These are phyloP conservation scores for Spisula solida DNA, from an alignment of 2,888 invertebrate genomes.

Conservation along the genomic window DNA sequence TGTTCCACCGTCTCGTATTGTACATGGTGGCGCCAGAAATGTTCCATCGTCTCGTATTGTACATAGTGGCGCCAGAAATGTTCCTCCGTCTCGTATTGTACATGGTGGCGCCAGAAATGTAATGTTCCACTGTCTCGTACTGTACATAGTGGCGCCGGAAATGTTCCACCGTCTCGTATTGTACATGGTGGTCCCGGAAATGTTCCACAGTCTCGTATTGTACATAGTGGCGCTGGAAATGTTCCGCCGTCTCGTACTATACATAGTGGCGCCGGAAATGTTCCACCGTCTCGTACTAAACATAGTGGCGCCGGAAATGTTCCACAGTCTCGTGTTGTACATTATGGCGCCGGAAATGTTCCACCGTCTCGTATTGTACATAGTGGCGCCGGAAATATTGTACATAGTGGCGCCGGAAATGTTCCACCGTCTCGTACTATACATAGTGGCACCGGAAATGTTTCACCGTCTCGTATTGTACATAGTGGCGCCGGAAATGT, in stretches of 20 bases:
- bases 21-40: background rate
- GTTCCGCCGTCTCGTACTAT: too few relatives aligned
- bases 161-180: too few relatives aligned
- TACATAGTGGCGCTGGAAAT: too few relatives aligned
- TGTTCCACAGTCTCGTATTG: background rate
- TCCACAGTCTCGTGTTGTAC: background rate
- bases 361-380: too few relatives aligned
- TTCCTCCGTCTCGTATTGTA: background rate
- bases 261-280: background rate
- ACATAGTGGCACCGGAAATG: too few relatives aligned
- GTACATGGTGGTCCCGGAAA: background rate
- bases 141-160: too few relatives aligned
- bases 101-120: background rate
- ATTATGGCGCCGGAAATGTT: too few relatives aligned
- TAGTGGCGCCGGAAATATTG: background rate
- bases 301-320: background rate
- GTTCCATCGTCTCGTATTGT: background rate
- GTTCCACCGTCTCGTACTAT: background rate
- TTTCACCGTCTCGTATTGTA: too few relatives aligned
- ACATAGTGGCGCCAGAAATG: background rate
- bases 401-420: background rate
- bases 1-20: too few relatives aligned
- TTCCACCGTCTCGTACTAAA: background rate
- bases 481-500: background rate
- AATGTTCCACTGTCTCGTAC: background rate